Evolutionary conservation across 2,113 vertebrate species (phyloP), one percentile per base, ranked within the genome.

Genomic region (Sciurus niger): DNA sequence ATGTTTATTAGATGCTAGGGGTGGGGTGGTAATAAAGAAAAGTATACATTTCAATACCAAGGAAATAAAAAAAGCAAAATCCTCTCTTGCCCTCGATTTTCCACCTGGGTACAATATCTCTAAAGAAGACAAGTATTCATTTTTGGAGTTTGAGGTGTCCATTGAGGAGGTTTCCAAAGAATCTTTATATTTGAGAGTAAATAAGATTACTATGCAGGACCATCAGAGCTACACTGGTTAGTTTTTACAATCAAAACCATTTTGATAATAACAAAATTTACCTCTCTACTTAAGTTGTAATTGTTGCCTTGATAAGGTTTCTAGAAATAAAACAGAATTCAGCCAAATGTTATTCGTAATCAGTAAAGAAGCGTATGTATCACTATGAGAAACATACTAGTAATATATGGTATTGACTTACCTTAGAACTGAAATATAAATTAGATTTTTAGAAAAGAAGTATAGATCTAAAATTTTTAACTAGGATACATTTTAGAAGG

Each of bases 361-460:
- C 25, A 88, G 4, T 87, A 60, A 51, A 87, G 51, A 84, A 74
- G 68, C n/a, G 43, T 85, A 86, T 92, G 28, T 92, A 8, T 91
- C 53, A 46, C 92, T 86, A 73, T 63, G 51, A 83, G 63, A 91
- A 95, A 76, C 58, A 84, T 24, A 87, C 37, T 70, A 48, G 37
- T 86, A 72, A 1, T 74, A 34, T 83, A 46, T 83, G 65, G 51
- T 28, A 92, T 72, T 79, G 65, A 87, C 32, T 92, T 55, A 89
- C 55, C 11, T 4, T 83, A 73, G 74, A 89, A 79, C 18, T 60
- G 53, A 93, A 93, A 67, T 74, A 25, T 55, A 84, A 86, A 37
- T 94, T 93, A 92, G 48, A 28, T 82, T 60, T 89, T 93, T 90
- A 78, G 74, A 83, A 83, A 93, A 83, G 53, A 94, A 92, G 87